Base-by-base conservation (phyloP, 2,797 vertebrate genomes). In the Crocidura indochinensis region DNA sequence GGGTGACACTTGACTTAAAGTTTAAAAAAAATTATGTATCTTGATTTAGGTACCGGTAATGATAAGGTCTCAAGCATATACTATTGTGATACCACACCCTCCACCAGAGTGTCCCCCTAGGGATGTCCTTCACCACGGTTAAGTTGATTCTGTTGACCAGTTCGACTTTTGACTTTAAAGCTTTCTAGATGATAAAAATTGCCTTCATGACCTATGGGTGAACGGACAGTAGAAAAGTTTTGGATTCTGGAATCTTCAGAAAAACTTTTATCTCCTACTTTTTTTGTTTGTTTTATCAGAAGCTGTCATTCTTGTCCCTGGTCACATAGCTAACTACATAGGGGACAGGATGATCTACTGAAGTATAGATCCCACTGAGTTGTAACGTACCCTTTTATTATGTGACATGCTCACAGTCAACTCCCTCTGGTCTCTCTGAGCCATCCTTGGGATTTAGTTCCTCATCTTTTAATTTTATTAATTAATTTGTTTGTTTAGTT, bases 361-460 rank as follows among this genome's bases (percentile, higher is more conserved):
- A 91, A 91, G 68, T 38, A n/a, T 71, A 81, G 87, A 84, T 69
- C 77, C 47, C 65, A 72, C 44, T 83, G 74, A 92, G 75, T 81
- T 94, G 78, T 95, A 90, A 87, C 88, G 83, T 76, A 60, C 76
- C 62, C 91, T 95, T 96, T 96, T 94, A 95, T 96, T 95, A 85
- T 93, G 60, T 44, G 65, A 68, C 92, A 90, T 79, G 92, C 29
- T 77, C 78, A 51, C 62, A 11, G 73, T 92, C 81, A 85, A 17
- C 83, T 89, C 47, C 95, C 79, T 94, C 91, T 76, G 84, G 69
- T 90, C 84, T 93, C 12, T 94, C 94, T 90, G 51, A 96, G 91
- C 83, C 84, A 72, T 98, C 95, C 96, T 94, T 94, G 91, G 97
- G 96, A 97, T 97, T 97, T 98, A 97, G 97, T 97, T 96, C 96